Base-by-base conservation (phyloP, 1,140 invertebrate species). In the Diabrotica undecimpunctata region DNA sequence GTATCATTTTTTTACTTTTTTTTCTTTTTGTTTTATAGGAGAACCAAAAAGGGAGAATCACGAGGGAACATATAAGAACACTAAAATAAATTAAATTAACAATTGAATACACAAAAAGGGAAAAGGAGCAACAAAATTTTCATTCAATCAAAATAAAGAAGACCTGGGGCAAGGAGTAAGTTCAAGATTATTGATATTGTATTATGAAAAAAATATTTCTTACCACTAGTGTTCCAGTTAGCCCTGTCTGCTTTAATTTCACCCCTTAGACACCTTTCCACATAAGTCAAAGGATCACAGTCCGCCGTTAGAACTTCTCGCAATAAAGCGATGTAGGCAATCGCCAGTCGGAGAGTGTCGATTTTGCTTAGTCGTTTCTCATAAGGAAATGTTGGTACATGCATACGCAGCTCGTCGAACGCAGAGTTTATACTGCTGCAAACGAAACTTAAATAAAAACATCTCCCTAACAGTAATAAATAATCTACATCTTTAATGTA, bases 351-450 rank as follows among this genome's bases (percentile, higher is more conserved):
- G 1, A 99, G 82, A 0, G 96, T 98, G 81, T 99, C 96, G 67
- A 99, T 98, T 83, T 99, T 99, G 66, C 95, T 97, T 4, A 99
- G 84, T 5, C 97, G 83, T 78, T 98, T 98, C 81, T 99, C 97
- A 77, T 97, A 99, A 0, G 97, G 97, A 81, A 99, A 99, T 53
- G 96, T 99, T 38, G 97, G 97, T 65, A 99, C 96, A 80, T 98
- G 94, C 63, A 93, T 90, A 58, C 94, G 84, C 69, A 96, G 85
- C 79, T 95, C 93, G 82, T 98, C 95, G 85, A 98, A 99, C 78
- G 96, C 96, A 80, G 94, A 95, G 88, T 98, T 98, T 83, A 98
- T 98, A 88, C 94, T 97, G 89, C 91, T 93, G 89, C 87, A 87
- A 81, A 81, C 73, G 76, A 72, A 75, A 68, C 63, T 68, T 60